phyloP scores from a whole-genome alignment of 1,140 invertebrate species.

The Hyphantria cunea region DNA sequence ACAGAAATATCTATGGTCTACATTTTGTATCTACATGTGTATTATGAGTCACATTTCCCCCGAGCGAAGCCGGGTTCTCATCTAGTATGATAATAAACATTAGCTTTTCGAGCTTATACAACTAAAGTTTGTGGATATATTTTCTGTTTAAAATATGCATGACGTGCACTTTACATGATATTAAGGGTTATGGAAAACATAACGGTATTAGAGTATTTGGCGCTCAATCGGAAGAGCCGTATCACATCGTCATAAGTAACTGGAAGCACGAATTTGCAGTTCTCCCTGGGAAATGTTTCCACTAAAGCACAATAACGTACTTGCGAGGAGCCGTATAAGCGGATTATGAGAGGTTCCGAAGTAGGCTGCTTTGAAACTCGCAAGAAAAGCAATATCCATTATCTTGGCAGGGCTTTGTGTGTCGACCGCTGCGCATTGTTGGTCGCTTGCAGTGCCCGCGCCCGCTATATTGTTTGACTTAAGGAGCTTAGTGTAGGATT shows the following conservation, averaged over 20 bases:
- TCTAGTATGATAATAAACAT: no score
- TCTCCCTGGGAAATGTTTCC: constrained; percentile 59
- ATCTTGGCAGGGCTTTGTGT: constrained; percentile 70
- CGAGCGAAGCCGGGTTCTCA: no score
- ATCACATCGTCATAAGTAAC: constrained; percentile 43
- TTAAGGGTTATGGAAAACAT: no score
- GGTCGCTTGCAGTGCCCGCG: constrained; percentile 41
- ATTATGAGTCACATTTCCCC: no score
- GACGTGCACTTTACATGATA: no score
- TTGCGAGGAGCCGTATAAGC: constrained; percentile 67
- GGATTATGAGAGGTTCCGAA: constrained; percentile 75
- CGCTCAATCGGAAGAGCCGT: constrained; percentile 31
- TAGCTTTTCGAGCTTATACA: no score
- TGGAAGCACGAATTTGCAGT: constrained; percentile 50
- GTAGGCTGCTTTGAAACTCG: constrained; percentile 76
- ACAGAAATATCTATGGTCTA: no score
- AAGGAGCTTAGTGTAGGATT: constrained; percentile 26
- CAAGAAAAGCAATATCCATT: constrained; percentile 79
- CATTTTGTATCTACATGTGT: no score
- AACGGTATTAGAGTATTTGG: background rate
- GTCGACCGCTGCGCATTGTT: constrained; percentile 56
- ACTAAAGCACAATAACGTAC: constrained; percentile 69
- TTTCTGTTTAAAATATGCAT: no score
- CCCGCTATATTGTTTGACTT: constrained; percentile 47
- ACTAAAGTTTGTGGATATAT: no score